Percentiles rank a stretch among this genome's conserved stretches.
These are phyloP conservation scores for Caenorhabditis sinica DNA, from an alignment of 2,888 invertebrate genomes.

Conservation along the genomic window DNA sequence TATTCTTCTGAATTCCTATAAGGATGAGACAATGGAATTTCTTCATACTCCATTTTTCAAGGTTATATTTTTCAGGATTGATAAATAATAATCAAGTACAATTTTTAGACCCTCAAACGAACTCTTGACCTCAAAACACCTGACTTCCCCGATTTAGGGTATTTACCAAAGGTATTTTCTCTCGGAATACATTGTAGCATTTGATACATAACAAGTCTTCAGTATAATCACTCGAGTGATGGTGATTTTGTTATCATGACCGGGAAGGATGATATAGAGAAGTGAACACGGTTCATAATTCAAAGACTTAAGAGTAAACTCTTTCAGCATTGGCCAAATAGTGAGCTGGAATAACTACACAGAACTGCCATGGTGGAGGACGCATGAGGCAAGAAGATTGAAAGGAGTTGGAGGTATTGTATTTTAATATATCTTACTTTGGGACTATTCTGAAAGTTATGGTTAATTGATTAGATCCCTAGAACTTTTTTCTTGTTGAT, in stretches of 20 bases:
- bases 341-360: constrained; percentile 22
- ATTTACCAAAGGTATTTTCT: constrained; percentile 3
- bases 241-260: constrained; percentile 53
- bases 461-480: too few species aligned
- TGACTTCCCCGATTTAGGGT: constrained; percentile 18
- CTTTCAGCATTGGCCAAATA: constrained; percentile 23
- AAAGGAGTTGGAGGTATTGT: constrained; percentile 1
- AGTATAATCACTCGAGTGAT: constrained; percentile 45
- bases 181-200: constrained; percentile 26
- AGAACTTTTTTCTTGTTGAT: too few species aligned
- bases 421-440: too few species aligned
- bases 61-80: background rate
- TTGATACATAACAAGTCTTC: constrained; percentile 17
- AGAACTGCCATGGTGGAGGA: constrained; percentile 19
- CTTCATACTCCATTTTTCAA: background rate
- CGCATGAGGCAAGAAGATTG: background rate
- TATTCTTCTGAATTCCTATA: too few species aligned
- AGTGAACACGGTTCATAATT: constrained; percentile 1
- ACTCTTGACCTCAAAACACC: background rate
- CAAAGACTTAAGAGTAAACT: background rate
- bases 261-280: constrained; percentile 42
- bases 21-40: too few species aligned
- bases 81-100: background rate
- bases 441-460: too few species aligned
- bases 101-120: constrained; percentile 8